A percentile compares a stretch with the other conserved stretches of the same genome.
These are phyloP conservation scores for Xanthorhoe spadicearia DNA, from an alignment of 2,888 invertebrate genomes.

Conservation along the genomic window DNA sequence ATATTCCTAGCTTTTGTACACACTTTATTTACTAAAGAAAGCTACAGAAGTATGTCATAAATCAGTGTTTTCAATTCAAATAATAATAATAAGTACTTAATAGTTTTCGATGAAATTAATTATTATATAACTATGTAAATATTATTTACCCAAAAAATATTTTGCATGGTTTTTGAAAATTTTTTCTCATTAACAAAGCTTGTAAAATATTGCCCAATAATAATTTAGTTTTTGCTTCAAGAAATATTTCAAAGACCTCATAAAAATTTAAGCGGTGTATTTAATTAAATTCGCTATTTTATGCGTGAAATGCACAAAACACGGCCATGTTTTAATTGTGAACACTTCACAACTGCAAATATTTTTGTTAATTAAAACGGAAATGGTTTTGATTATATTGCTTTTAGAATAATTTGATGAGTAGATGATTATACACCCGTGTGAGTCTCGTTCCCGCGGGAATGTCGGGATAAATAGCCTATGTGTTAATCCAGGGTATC, in stretches of 20 bases:
- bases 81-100: too few species aligned
- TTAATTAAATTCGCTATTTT: background rate
- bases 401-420: background rate
- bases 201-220: background rate
- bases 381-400: slow-evolving; percentile 12
- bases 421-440: too few species aligned
- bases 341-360: slow-evolving; percentile 16
- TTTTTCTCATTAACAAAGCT: too few species aligned
- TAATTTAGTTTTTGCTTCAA: background rate
- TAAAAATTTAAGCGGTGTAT: background rate
- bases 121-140: too few species aligned
- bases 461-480: too few species aligned
- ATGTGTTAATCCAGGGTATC: too few species aligned
- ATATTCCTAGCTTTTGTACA: slow-evolving; percentile 6
- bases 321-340: background rate
- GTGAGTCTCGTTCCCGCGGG: too few species aligned
- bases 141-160: too few species aligned
- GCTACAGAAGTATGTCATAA: background rate
- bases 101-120: too few species aligned
- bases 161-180: too few species aligned
- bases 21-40: background rate
- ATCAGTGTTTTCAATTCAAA: too few species aligned
- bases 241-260: background rate
- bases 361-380: slow-evolving; percentile 17
- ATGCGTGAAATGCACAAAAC: background rate